Conservation (phyloP, 2,888 invertebrate genomes). For the Apamea epomidion region DNA sequence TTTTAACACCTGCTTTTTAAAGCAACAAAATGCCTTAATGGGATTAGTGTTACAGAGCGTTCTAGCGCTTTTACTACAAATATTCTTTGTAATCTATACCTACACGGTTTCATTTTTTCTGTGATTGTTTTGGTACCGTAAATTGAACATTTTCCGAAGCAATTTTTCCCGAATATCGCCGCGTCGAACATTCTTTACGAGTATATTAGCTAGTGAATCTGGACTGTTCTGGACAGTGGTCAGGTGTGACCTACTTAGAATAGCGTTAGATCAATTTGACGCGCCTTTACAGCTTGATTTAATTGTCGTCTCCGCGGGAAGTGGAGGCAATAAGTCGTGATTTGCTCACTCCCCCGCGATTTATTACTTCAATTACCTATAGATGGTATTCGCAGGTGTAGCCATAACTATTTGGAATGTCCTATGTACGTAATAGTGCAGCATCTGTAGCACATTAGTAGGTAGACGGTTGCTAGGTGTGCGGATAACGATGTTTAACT, state of each 20-base stretch:
- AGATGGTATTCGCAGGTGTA: slow-evolving; percentile 66
- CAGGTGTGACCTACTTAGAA: slow-evolving; percentile 69
- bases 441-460: slow-evolving; percentile 52
- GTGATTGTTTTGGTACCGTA: slow-evolving; percentile 12
- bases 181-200: slow-evolving; percentile 35
- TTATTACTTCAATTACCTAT: slow-evolving; percentile 77
- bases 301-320: slow-evolving; percentile 74
- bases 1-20: not conserved
- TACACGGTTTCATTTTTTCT: not conserved
- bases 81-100: slow-evolving; percentile 9
- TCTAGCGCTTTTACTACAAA: not conserved
- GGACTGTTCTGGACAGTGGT: slow-evolving; percentile 49
- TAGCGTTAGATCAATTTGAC: slow-evolving; percentile 64
- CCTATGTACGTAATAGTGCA: slow-evolving; percentile 39
- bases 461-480: slow-evolving; percentile 36
- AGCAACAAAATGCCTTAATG: not conserved
- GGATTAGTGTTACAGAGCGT: not conserved
- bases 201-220: slow-evolving; percentile 37
- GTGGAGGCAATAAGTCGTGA: slow-evolving; percentile 77
- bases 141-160: slow-evolving; percentile 31
- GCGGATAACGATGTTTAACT: slow-evolving; percentile 62
- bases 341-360: slow-evolving; percentile 73
- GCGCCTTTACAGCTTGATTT: slow-evolving; percentile 75
- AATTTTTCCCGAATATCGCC: slow-evolving; percentile 19
- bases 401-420: slow-evolving; percentile 62